Base-by-base conservation (phyloP, 2,113 vertebrate species). In the Xiphophorus hellerii region DNA sequence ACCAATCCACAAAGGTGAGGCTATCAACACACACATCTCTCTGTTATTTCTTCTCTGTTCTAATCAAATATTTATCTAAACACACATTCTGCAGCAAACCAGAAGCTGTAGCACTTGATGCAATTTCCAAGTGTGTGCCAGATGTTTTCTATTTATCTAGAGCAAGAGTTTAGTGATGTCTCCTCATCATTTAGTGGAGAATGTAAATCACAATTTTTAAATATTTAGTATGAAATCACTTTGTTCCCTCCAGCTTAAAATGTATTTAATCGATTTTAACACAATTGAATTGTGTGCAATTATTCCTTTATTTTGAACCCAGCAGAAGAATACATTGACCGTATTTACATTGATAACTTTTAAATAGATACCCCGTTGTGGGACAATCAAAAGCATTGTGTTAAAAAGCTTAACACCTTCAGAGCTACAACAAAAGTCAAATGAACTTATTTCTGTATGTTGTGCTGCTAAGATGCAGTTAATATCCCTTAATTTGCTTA, bases 21-120 rank as follows among this genome's bases (percentile, higher is more conserved):
- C 22, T 12, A 66, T 73, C 65, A 82, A 35, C 14, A 29, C 0
- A 5, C 29, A 58, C 51, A 20, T 58, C 71, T 22, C 42, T 35
- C 60, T 65, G 71, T 71, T 60, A 54, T 31, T 69, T 37, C 4
- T 0, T 31, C 20, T 44, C 80, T 81, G 65, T 15, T 61, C 69
- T 27, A n/a, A 74, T 85, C 62, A 89, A 82, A 88, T 79, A 89
- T 83, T 77, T 42, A 87, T 80, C 62, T 3, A 25, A 62, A 58
- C 69, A 83, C 69, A 83, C 17, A 48, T 48, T 6, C 44, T 48
- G 74, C 69, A 73, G 78, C 25, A 84, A 73, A 81, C 60, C 62
- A 74, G 72, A 65, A 39, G 11, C 13, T 4, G 11, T 39, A 5
- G 8, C 44, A 42, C 82, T 92, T 84, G 78, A 84, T 62, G 84